A percentile compares a stretch with the other conserved stretches of the same genome.
These are phyloP conservation scores for Fukomys damarensis DNA, from an alignment of 2,113 vertebrate genomes.

Conservation along the genomic window DNA sequence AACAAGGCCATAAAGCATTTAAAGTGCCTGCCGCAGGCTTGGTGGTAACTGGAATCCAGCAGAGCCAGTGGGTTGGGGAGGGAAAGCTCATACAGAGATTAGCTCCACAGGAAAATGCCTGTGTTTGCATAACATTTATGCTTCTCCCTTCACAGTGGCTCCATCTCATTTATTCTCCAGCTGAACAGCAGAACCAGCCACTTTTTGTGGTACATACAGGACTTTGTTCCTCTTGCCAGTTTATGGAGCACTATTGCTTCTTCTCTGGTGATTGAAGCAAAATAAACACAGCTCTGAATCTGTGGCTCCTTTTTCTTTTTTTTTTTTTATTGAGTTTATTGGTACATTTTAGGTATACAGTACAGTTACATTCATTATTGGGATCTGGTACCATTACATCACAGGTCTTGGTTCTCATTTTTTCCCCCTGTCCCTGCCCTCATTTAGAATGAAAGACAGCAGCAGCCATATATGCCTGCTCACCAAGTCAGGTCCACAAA, in stretches of 20 bases:
- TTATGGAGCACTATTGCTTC: neutral
- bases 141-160: neutral
- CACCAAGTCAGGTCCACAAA: neutral
- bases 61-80: neutral
- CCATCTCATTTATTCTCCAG: slow-evolving; percentile 19
- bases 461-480: neutral
- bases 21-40: neutral
- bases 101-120: neutral
- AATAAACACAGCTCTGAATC: neutral
- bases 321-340: too few relatives aligned
- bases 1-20: neutral
- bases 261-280: neutral
- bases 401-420: too few relatives aligned
- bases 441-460: neutral
- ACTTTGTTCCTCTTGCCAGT: neutral
- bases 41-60: slow-evolving; percentile 11
- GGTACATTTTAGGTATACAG: too few relatives aligned
- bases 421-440: too few relatives aligned
- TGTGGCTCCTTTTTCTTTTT: neutral
- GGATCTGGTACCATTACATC: too few relatives aligned
- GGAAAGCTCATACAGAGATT: slow-evolving; percentile 34
- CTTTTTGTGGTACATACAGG: neutral
- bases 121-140: neutral
- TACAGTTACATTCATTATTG: too few relatives aligned
- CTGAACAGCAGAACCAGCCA: neutral